Percentiles rank a stretch among this genome's conserved stretches.
Conservation (phyloP, 2,888 invertebrate species). For the Brenthis ino region DNA sequence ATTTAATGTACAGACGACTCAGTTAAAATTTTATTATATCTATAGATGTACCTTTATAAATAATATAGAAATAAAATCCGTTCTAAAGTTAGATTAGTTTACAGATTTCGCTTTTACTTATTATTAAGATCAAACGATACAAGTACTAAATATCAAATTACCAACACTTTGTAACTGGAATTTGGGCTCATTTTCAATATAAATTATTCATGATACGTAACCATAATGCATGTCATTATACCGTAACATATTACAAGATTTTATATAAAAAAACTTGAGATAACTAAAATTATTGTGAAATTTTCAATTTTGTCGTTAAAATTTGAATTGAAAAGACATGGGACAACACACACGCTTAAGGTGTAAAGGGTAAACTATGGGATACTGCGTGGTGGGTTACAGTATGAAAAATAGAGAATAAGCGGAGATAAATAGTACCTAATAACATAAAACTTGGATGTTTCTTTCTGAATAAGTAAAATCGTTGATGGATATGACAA, state of each 20-base stretch:
- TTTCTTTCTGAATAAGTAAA: neutral
- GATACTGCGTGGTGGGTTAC: neutral
- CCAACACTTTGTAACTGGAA: slow-evolving; percentile 21
- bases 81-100: neutral
- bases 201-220: slow-evolving; percentile 55
- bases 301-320: slow-evolving; percentile 1
- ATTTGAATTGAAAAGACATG: neutral
- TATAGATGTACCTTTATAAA: no score
- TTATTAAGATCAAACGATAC: slow-evolving; percentile 15
- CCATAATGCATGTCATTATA: slow-evolving; percentile 58
- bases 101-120: neutral
- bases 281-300: slow-evolving; percentile 12
- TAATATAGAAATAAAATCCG: no score
- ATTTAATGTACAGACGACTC: no score
- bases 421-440: neutral
- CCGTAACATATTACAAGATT: slow-evolving; percentile 30
- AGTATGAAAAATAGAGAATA: neutral
- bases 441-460: neutral
- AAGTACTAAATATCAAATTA: slow-evolving; percentile 32
- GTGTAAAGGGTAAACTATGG: neutral
- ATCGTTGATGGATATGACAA: neutral
- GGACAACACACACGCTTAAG: no score
- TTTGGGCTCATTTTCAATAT: slow-evolving; percentile 37
- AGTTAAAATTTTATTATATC: no score
- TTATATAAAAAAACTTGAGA: slow-evolving; percentile 9